Percentiles rank a stretch among this genome's conserved stretches.
Evolutionary conservation across 1,140 invertebrate genomes (phyloP).

Genomic region (Drosophila funebris): DNA sequence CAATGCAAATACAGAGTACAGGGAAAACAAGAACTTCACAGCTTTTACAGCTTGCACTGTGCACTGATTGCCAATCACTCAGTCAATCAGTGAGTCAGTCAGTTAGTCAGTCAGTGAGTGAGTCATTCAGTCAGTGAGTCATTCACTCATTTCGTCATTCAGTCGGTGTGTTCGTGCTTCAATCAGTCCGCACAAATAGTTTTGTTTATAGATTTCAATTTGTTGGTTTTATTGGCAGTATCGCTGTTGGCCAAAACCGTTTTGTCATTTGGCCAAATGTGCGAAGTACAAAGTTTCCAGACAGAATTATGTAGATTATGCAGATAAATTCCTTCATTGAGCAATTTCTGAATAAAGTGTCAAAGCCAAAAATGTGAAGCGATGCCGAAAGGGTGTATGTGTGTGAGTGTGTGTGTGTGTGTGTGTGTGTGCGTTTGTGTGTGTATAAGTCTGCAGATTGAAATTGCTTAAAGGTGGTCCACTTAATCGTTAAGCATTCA

Average conservation of each 20-base stretch:
- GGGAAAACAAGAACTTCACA: not conserved
- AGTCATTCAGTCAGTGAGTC: not conserved
- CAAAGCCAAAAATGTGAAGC: not conserved
- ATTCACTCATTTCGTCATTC: not conserved
- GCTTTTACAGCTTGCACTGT: not conserved
- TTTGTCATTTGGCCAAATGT: not conserved
- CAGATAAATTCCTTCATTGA: not conserved
- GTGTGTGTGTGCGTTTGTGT: not conserved
- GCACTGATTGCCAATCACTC: not conserved
- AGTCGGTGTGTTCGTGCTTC: not conserved
- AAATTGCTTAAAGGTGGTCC: not conserved
- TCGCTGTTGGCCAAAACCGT: not conserved
- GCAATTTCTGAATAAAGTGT: not conserved
- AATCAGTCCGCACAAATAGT: slow-evolving; percentile 4
- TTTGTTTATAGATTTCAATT: not conserved
- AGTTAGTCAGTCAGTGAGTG: not conserved
- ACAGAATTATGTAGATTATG: slow-evolving; percentile 7
- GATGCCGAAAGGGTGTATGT: not conserved
- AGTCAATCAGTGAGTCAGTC: not conserved
- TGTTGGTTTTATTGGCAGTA: not conserved
- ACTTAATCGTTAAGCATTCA: not conserved
- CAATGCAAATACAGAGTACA: no score
- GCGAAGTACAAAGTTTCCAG: not conserved
- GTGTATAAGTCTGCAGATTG: not conserved
- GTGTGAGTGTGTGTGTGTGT: not conserved